These are phyloP conservation scores for Pocillopora verrucosa DNA, from an alignment of 64 coral and sea anemone species.

Conservation along the genomic window DNA sequence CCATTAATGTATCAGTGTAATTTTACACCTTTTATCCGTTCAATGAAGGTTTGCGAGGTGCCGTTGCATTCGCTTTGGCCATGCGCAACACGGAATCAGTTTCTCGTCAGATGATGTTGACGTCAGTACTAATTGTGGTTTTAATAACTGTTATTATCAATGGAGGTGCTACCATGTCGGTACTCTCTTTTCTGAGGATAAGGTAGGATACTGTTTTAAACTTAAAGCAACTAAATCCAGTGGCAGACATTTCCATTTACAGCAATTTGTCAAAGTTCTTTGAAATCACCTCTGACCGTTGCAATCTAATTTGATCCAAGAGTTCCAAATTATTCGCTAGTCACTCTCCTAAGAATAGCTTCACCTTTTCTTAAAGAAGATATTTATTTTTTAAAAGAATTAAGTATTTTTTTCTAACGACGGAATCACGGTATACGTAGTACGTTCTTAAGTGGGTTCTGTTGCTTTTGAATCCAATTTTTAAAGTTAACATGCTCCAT, in stretches of 20 bases:
- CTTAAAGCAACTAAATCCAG: not conserved
- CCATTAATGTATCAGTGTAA: not conserved
- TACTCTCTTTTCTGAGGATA: conserved; percentile 88
- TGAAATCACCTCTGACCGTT: too few species aligned
- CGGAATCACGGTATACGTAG: not conserved
- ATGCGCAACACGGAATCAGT: conserved; percentile 93
- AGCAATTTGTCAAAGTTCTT: too few species aligned
- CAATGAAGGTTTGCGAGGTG: conserved; percentile 82
- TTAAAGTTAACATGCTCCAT: not conserved
- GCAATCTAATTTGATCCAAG: too few species aligned
- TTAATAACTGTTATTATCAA: conserved; percentile 90
- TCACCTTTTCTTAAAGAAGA: too few species aligned
- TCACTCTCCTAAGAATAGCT: too few species aligned
- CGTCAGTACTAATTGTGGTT: conserved; percentile 81
- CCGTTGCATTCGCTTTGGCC: conserved; percentile 96
- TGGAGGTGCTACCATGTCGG: conserved; percentile 92
- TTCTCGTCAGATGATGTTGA: conserved; percentile 89
- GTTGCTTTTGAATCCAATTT: not conserved
- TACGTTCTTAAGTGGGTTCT: not conserved
- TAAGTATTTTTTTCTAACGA: too few species aligned
- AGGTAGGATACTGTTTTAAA: conserved; percentile 32
- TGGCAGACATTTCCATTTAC: not conserved
- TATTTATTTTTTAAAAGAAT: too few species aligned
- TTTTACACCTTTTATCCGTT: not conserved
- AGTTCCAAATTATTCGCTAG: too few species aligned